Base-by-base conservation (phyloP, 2,888 invertebrate species). In the Sthenelais limicola region DNA sequence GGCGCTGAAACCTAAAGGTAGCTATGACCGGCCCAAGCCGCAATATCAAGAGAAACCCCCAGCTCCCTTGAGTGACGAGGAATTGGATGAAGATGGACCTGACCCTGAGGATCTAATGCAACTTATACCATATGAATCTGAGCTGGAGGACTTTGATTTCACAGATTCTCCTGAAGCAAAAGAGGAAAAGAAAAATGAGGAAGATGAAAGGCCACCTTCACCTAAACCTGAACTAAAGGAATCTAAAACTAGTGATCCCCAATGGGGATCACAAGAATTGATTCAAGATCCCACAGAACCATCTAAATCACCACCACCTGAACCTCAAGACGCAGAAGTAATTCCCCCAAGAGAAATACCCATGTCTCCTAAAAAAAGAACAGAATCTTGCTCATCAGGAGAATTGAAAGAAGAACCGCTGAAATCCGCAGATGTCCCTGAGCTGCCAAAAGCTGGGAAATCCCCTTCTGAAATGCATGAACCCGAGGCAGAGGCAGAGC, bases 391-490 rank as follows among this genome's bases (percentile, higher is more conserved):
- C 43, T 62, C 62, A 9, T 62, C 62, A 38, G 62, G 62, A 18
- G 62, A 62, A 24, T 5, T 62, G 24, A 62, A 62, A 62, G 62
- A 62, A 7, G 56, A 56, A 21, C n/a, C n/a, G n/a, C n/a, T n/a
- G n/a, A n/a, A n/a, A n/a, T n/a, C n/a, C n/a, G n/a, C n/a, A n/a
- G n/a, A n/a, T n/a, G n/a, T n/a, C n/a, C n/a, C n/a, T n/a, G n/a
- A n/a, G n/a, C n/a, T n/a, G n/a, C n/a, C n/a, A n/a, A n/a, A n/a
- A n/a, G n/a, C n/a, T n/a, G n/a, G n/a, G n/a, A n/a, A n/a, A n/a
- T n/a, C n/a, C n/a, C n/a, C n/a, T n/a, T n/a, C n/a, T n/a, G n/a
- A n/a, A n/a, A n/a, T n/a, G n/a, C 30, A 54, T 5, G 62, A 62
- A 9, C 38, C 35, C 24, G 62, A 62, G 7, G 35, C 21, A 7